These are phyloP conservation scores for Phragmatobia fuliginosa DNA, from an alignment of 2,888 invertebrate genomes.

Conservation along the genomic window DNA sequence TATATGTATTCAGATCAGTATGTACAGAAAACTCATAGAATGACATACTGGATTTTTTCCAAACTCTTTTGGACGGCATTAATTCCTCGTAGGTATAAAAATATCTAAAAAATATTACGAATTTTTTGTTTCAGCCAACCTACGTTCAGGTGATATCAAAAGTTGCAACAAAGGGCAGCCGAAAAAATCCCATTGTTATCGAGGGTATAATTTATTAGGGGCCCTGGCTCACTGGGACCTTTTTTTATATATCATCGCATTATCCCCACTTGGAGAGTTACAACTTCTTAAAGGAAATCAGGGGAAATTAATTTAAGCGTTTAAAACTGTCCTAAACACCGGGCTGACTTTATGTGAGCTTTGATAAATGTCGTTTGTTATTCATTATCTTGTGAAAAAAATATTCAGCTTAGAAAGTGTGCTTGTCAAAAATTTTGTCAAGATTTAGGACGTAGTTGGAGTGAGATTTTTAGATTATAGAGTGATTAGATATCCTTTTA, in stretches of 20 bases:
- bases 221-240: slow-evolving; percentile 81
- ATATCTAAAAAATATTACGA: slow-evolving; percentile 24
- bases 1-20: too few relatives aligned
- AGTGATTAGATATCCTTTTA: too few relatives aligned
- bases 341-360: slow-evolving; percentile 74
- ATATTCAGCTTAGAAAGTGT: slow-evolving; percentile 21
- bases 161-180: slow-evolving; percentile 84
- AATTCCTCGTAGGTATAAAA: slow-evolving; percentile 11
- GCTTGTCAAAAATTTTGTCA: slow-evolving; percentile 8
- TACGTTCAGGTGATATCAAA: slow-evolving; percentile 85
- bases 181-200: slow-evolving; percentile 87
- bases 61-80: neutral
- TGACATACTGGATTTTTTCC: neutral
- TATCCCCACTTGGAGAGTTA: slow-evolving; percentile 85
- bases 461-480: too few relatives aligned
- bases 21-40: neutral
- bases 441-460: neutral
- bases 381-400: slow-evolving; percentile 51
- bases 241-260: slow-evolving; percentile 87
- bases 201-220: slow-evolving; percentile 87
- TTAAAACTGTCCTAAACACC: slow-evolving; percentile 83
- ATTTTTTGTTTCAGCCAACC: slow-evolving; percentile 56
- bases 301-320: slow-evolving; percentile 85
- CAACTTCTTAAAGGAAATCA: slow-evolving; percentile 86
- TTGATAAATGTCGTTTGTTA: slow-evolving; percentile 74